Conservation (phyloP, 2,113 vertebrate genomes). For the Phasianus colchicus region DNA sequence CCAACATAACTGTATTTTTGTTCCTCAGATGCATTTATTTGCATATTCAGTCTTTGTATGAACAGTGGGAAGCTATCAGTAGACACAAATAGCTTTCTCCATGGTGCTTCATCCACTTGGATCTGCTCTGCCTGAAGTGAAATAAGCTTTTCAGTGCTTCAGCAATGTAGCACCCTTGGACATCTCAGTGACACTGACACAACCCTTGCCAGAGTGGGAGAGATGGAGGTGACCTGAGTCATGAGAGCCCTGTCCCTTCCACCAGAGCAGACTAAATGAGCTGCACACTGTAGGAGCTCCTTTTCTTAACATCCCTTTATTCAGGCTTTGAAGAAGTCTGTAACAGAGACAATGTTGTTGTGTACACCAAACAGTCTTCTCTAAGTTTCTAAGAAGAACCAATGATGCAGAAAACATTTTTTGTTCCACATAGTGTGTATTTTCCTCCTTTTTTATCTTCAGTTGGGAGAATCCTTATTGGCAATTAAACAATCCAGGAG, state of each 20-base stretch:
- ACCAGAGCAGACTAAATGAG: neutral
- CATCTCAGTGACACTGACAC: neutral
- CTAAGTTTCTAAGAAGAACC: slow-evolving; percentile 1
- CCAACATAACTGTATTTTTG: neutral
- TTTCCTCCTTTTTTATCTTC: neutral
- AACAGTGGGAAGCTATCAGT: neutral
- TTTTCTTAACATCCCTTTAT: neutral
- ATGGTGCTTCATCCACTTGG: neutral
- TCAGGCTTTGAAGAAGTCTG: neutral
- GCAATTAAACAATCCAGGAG: neutral
- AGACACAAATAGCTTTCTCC: neutral
- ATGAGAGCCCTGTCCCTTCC: neutral
- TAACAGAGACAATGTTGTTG: neutral
- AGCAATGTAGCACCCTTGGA: neutral
- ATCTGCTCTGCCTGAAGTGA: neutral
- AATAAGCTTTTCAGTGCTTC: neutral
- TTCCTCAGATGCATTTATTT: neutral
- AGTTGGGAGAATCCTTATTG: neutral
- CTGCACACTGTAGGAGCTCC: neutral
- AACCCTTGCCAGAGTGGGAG: neutral
- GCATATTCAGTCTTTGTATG: neutral
- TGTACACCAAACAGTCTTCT: neutral
- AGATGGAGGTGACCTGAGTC: neutral
- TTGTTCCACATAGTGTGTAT: neutral
- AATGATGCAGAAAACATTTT: neutral